These are phyloP conservation scores for Oenanthe oenanthe DNA, from an alignment of 2,113 vertebrate species.

Conservation along the genomic window DNA sequence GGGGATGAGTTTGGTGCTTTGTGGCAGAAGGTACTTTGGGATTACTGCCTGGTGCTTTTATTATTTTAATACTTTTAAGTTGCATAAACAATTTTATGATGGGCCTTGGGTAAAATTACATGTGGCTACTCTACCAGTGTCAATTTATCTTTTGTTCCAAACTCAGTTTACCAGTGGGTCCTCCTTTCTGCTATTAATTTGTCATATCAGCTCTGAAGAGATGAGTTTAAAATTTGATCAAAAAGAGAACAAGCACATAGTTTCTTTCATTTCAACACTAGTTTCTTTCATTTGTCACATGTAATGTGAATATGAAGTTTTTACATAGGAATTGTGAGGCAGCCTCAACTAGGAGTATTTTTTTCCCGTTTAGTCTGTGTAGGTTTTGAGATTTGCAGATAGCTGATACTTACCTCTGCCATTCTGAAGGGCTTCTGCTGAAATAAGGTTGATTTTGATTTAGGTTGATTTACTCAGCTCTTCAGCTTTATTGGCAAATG, in stretches of 20 bases:
- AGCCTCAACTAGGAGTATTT: background rate
- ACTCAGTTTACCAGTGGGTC: background rate
- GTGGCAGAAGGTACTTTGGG: background rate
- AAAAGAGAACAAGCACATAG: background rate
- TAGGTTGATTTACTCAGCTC: background rate
- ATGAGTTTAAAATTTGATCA: background rate
- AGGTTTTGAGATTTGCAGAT: background rate
- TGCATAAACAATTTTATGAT: background rate
- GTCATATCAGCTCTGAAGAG: background rate
- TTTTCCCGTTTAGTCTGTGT: background rate
- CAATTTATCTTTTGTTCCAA: background rate
- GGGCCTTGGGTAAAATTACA: background rate
- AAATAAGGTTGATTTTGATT: conserved; percentile 6
- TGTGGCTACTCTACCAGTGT: background rate
- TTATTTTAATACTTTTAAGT: background rate
- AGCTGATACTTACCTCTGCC: background rate
- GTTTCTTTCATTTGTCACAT: background rate
- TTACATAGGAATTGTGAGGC: background rate
- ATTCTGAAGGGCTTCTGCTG: background rate
- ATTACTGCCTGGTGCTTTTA: background rate
- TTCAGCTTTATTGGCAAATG: background rate
- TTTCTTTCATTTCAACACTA: background rate
- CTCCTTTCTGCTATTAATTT: background rate
- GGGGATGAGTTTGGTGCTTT: background rate
- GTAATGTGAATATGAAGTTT: background rate